Evolutionary conservation across 2,888 invertebrate genomes (phyloP), one percentile per base, ranked within the genome.

Genomic region (Thalpophila matura): DNA sequence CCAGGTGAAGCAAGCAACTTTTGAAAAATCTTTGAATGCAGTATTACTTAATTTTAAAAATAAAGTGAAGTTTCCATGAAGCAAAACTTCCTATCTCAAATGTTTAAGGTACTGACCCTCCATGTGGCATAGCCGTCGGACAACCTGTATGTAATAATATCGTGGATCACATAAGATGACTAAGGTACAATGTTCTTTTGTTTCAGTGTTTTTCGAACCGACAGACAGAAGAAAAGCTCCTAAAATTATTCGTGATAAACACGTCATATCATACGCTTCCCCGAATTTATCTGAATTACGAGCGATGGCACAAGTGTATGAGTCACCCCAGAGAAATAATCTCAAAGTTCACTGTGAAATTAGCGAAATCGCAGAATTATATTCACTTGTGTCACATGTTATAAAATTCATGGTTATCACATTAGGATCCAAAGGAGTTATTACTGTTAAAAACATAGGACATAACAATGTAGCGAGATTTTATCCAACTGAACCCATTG

Each of bases 141-240:
- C n/a, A n/a, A n/a, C n/a, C n/a, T n/a, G n/a, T n/a, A n/a, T n/a
- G n/a, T n/a, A n/a, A n/a, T n/a, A n/a, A n/a, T n/a, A n/a, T n/a
- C n/a, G n/a, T n/a, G n/a, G n/a, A n/a, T n/a, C n/a, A n/a, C n/a
- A n/a, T n/a, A n/a, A n/a, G n/a, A n/a, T n/a, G n/a, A n/a, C n/a
- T n/a, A n/a, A n/a, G n/a, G 18, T 5, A 27, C 46, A 51, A 61
- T 79, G 72, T 79, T 86, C 88, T 88, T 82, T 97, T 96, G 72
- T 78, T 78, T 24, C 96, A 97, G 98, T 98, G 6, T 98, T 98
- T 95, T 99, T 97, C 87, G 99, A 99, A 87, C 98, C 99, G 1
- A 98, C 99, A 0, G 99, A 99, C 83, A 92, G 96, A 81, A 95
- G 96, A 74, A 97, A 97, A 85, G 97, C 98, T 0, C 88, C 91